Evolutionary conservation across 2,113 vertebrate genomes (phyloP).

Genomic region (Scartelaos histophorus): DNA sequence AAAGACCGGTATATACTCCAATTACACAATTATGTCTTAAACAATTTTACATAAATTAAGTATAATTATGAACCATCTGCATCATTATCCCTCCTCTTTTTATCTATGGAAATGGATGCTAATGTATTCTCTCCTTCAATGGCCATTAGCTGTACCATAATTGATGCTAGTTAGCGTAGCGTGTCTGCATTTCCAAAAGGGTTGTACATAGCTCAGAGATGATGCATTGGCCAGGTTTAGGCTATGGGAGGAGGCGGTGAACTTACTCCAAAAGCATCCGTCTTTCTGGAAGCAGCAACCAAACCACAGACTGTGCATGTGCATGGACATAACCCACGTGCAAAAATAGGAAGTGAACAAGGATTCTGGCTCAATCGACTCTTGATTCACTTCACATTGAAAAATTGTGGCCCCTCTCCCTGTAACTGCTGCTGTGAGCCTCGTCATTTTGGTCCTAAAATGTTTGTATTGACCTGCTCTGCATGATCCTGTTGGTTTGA

Average conservation of each 20-base stretch:
- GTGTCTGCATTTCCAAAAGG: not conserved
- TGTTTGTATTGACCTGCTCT: too few relatives aligned
- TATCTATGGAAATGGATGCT: not conserved
- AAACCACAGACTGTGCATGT: not conserved
- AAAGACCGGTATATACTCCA: not conserved
- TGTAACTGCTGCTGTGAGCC: too few relatives aligned
- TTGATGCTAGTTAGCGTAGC: not conserved
- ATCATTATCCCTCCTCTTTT: not conserved
- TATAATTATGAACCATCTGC: not conserved
- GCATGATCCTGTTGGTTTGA: too few relatives aligned
- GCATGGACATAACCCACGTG: too few relatives aligned
- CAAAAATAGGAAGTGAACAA: too few relatives aligned
- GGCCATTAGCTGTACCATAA: not conserved
- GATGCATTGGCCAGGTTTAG: not conserved
- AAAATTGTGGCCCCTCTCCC: too few relatives aligned
- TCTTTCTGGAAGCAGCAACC: conserved; percentile 33
- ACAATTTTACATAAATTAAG: not conserved
- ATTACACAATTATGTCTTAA: not conserved
- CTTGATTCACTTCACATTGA: too few relatives aligned
- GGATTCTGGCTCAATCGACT: too few relatives aligned
- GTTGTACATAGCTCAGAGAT: not conserved
- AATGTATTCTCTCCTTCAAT: not conserved
- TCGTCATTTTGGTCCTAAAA: too few relatives aligned
- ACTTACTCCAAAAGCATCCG: conserved; percentile 18
- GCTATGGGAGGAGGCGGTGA: not conserved